These are phyloP conservation scores for Coenonympha glycerion DNA, from an alignment of 2,888 invertebrate species.

Conservation along the genomic window DNA sequence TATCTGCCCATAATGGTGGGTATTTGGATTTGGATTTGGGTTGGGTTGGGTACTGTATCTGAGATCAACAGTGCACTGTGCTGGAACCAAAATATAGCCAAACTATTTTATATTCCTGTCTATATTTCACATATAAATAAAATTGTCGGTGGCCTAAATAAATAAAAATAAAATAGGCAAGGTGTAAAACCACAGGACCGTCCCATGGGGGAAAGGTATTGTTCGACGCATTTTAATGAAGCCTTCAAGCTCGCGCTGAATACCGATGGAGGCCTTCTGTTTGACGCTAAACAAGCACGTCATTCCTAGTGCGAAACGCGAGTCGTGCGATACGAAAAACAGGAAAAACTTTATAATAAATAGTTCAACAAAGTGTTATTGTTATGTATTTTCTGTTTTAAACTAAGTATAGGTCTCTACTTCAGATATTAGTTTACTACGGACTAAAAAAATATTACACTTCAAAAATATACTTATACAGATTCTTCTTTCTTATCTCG, in stretches of 20 bases:
- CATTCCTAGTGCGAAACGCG: neutral
- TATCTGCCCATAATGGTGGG: too few species aligned
- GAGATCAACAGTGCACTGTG: neutral
- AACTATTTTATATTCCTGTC: neutral
- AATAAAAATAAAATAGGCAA: neutral
- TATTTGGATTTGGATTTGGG: too few species aligned
- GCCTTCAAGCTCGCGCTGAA: constrained; percentile 53
- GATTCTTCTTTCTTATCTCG: too few species aligned
- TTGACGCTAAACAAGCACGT: constrained; percentile 40
- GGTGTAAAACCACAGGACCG: constrained; percentile 28
- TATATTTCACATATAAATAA: neutral
- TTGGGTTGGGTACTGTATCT: too few species aligned
- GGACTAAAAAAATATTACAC: too few species aligned
- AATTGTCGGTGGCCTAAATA: neutral
- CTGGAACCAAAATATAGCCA: neutral
- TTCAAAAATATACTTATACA: too few species aligned
- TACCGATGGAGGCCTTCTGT: constrained; percentile 54
- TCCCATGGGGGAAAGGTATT: constrained; percentile 59
- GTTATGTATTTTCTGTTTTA: too few species aligned
- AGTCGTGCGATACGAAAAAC: neutral
- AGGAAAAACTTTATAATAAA: too few species aligned
- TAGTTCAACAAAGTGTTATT: too few species aligned
- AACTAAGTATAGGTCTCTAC: too few species aligned
- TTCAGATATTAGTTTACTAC: too few species aligned
- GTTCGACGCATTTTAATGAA: constrained; percentile 71